Evolutionary conservation across 2,113 vertebrate genomes (phyloP), one percentile per base, ranked within the genome.

Genomic region (Thymallus thymallus): DNA sequence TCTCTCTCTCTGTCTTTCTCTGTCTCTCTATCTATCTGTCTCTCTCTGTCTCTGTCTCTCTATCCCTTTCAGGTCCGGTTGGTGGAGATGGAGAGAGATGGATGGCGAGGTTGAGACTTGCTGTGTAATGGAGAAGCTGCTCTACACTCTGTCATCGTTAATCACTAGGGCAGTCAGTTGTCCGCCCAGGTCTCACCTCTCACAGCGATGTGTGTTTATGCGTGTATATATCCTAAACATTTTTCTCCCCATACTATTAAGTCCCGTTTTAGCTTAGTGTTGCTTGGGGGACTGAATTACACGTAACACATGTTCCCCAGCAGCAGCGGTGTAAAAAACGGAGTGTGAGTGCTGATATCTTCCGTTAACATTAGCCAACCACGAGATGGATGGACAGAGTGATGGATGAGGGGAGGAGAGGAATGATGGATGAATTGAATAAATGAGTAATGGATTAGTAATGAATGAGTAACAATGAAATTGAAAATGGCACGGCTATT

Each of bases 51-150:
- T 48, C 10, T 5, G 29, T 63, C 20, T 10, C 30, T 45, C 63
- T 63, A 48, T 41, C 13, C 63, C 32, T 35, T 35, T 60, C 30
- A 61, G 63, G 82, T 81, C 29, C 16, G 64, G 64, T 69, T 77
- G 84, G 87, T 82, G 5, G 48, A 51, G 48, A 26, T 76, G 82
- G 80, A 84, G 79, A 77, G 48, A 51, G 48, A 87, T 82, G 35
- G 76, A 83, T 82, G 35, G 76, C 82, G 84, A 84, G 79, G 79
- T 85, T 80, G 79, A 84, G 77, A 66, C 85, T 72, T 62, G 86
- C 87, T 78, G 77, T 86, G 76, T 78, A 87, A 84, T 78, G 80
- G 83, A 83, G 82, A 82, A 85, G 82, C 79, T 73, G 81, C 78
- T 80, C 71, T 71, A 63, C 79, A 80, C 73, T 76, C 74, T 61